phyloP scores from a whole-genome alignment of 2,113 vertebrate genomes.

The Ornithorhynchus anatinus region DNA sequence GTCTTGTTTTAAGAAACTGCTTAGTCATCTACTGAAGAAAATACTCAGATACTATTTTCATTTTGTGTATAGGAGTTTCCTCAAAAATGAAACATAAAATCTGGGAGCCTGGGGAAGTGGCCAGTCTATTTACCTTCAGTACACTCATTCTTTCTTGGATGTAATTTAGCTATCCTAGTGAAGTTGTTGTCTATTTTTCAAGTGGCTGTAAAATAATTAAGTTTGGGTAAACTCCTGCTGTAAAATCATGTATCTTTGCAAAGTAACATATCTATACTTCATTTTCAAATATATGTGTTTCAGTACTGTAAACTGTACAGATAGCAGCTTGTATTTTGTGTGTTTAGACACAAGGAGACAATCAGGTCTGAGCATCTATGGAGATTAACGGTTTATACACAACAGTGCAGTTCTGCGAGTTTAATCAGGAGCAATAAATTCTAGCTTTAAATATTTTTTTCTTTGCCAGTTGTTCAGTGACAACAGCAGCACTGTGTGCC shows the following conservation, averaged over 20 bases:
- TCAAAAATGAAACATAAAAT: conserved; percentile 72
- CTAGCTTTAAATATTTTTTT: conserved; percentile 83
- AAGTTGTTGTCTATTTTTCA: conserved; percentile 86
- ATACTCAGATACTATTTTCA: conserved; percentile 82
- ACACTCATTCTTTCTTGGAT: conserved; percentile 76
- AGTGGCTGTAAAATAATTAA: conserved; percentile 78
- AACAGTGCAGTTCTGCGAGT: conserved; percentile 75
- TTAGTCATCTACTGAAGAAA: conserved; percentile 83
- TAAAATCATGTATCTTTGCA: conserved; percentile 99
- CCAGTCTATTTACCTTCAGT: conserved; percentile 72
- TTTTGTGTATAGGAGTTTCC: conserved; percentile 82
- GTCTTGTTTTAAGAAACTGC: conserved; percentile 87
- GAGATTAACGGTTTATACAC: conserved; percentile 79
- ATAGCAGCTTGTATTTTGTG: conserved; percentile 88
- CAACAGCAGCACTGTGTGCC: conserved; percentile 59
- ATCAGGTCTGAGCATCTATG: conserved; percentile 88
- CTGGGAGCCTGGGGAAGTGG: conserved; percentile 86
- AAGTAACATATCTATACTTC: conserved; percentile 98
- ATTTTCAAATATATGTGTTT: conserved; percentile 97
- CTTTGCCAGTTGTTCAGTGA: conserved; percentile 75
- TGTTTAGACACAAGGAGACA: conserved; percentile 97
- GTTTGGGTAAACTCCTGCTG: conserved; percentile 86
- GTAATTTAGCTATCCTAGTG: conserved; percentile 83
- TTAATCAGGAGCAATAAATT: conserved; percentile 94
- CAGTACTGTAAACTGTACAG: conserved; percentile 94